These are phyloP conservation scores for Cryptocheilus praepositus DNA, from an alignment of 2,888 invertebrate genomes.

Conservation along the genomic window DNA sequence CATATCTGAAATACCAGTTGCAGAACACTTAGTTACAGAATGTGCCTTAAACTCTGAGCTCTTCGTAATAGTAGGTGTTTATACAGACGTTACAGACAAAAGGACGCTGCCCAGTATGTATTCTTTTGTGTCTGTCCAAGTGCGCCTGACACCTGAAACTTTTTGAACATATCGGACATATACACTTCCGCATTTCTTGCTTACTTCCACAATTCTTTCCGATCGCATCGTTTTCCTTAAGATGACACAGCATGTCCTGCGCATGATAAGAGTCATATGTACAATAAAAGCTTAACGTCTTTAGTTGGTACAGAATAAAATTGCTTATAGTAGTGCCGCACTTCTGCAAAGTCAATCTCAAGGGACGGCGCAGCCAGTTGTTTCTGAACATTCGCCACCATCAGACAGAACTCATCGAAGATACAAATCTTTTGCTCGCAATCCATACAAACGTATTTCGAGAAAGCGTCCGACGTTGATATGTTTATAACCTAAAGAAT, in stretches of 20 bases:
- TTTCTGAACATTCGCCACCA: conserved; percentile 70
- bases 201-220: conserved; percentile 26
- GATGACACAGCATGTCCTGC: conserved; percentile 66
- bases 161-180: conserved; percentile 75
- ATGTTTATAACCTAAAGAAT: conserved; percentile 66
- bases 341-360: conserved; percentile 70
- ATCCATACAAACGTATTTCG: conserved; percentile 69
- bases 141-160: conserved; percentile 78
- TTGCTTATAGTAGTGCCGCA: conserved; percentile 30
- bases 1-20: conserved; percentile 59
- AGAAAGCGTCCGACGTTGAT: conserved; percentile 58
- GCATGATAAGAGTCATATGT: conserved; percentile 16
- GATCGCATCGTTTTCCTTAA: conserved; percentile 61
- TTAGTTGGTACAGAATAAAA: background rate
- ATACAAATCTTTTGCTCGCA: conserved; percentile 69
- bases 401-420: conserved; percentile 71
- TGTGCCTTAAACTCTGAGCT: background rate
- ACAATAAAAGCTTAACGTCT: background rate
- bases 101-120: conserved; percentile 77
- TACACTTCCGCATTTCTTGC: conserved; percentile 48
- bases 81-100: conserved; percentile 76
- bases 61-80: background rate
- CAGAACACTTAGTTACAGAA: background rate
- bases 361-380: conserved; percentile 65
- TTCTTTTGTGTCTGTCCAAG: conserved; percentile 77